A percentile compares a stretch with the other conserved stretches of the same genome.
Evolutionary conservation across 2,797 vertebrate species (phyloP).

Genomic region (Oophaga sylvatica): DNA sequence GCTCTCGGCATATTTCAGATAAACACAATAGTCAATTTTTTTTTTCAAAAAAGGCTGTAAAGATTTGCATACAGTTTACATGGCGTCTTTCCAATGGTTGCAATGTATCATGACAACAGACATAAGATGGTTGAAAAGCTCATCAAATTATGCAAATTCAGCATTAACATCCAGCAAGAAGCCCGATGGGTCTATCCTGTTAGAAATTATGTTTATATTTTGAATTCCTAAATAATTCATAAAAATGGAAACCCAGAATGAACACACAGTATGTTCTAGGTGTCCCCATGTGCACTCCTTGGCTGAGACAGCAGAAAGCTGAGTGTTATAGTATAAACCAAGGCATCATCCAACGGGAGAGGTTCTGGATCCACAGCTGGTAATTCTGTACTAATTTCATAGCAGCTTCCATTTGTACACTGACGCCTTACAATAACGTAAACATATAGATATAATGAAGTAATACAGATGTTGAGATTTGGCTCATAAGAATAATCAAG

Average conservation of each 20-base stretch:
- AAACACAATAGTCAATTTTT: background rate
- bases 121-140: background rate
- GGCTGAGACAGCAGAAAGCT: conserved; percentile 1
- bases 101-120: background rate
- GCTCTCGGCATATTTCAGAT: background rate
- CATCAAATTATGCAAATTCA: background rate
- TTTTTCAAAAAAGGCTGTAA: background rate
- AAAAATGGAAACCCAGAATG: conserved; percentile 20
- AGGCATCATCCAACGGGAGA: conserved; percentile 2
- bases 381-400: background rate
- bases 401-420: conserved; percentile 7
- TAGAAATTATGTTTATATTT: conserved; percentile 33
- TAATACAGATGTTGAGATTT: conserved; percentile 47
- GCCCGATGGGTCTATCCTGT: conserved; percentile 5
- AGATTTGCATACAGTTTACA: background rate
- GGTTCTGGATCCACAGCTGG: conserved; percentile 25
- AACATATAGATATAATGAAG: conserved; percentile 43
- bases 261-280: conserved; percentile 22
- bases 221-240: conserved; percentile 31
- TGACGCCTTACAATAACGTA: conserved; percentile 21
- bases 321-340: conserved; percentile 15
- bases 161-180: background rate
- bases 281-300: conserved; percentile 46
- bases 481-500: background rate
- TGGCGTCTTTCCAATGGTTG: background rate